Percentiles rank a stretch among this genome's conserved stretches.
phyloP scores from a whole-genome alignment of 92 coral and sea anemone species.

The Bergia puertoricense region DNA sequence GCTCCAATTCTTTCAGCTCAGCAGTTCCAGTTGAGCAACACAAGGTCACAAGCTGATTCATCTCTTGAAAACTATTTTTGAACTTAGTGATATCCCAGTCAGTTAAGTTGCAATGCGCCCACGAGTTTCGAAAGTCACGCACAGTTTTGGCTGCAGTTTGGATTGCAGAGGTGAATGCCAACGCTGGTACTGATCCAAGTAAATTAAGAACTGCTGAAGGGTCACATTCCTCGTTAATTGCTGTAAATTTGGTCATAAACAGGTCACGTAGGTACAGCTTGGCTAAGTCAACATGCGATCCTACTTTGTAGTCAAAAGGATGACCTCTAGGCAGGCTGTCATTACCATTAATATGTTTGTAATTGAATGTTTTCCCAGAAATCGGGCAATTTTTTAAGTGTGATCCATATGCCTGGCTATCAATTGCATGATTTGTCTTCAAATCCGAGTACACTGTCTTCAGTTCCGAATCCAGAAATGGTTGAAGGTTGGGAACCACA shows the following conservation, averaged over 20 bases:
- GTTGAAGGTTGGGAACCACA: neutral
- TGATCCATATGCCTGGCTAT: neutral
- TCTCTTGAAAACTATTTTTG: neutral
- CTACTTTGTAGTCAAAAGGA: neutral
- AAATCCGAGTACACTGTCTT: neutral
- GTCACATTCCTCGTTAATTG: neutral
- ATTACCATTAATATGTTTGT: neutral
- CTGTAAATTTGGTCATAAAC: neutral
- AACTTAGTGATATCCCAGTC: neutral
- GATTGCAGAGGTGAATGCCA: neutral
- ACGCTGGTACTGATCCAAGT: neutral
- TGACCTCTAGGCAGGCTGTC: neutral
- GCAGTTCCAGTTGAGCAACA: neutral
- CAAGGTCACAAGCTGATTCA: neutral
- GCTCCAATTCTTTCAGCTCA: neutral
- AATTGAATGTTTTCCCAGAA: neutral
- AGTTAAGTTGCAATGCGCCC: neutral
- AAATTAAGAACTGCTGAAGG: neutral
- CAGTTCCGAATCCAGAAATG: neutral
- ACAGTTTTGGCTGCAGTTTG: neutral
- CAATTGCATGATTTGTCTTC: neutral
- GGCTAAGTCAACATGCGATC: constrained; percentile 1
- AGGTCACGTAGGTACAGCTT: neutral
- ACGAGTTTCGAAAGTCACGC: neutral
- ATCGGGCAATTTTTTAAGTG: neutral